These are phyloP conservation scores for Paramormyrops kingsleyae DNA, from an alignment of 2,113 vertebrate genomes.

Conservation along the genomic window DNA sequence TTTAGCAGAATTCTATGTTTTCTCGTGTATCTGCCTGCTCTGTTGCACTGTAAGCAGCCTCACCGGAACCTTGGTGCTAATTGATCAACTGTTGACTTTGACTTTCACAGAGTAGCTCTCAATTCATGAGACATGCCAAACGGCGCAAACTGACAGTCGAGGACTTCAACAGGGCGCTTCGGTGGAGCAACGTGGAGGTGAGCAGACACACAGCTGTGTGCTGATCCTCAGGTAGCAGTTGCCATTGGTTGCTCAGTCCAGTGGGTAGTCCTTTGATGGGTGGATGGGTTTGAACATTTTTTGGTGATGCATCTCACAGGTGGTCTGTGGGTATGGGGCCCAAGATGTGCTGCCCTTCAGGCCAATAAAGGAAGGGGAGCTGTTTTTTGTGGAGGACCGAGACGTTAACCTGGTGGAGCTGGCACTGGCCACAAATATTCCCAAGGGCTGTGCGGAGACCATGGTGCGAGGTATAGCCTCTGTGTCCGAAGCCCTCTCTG, in stretches of 20 bases:
- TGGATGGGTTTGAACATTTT: not conserved
- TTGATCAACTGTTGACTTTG: not conserved
- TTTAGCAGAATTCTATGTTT: not conserved
- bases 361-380: slow-evolving; percentile 72
- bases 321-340: slow-evolving; percentile 74
- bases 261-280: not conserved
- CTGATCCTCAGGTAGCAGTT: not conserved
- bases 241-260: not conserved
- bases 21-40: not conserved
- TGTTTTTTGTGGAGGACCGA: slow-evolving; percentile 78
- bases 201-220: not conserved
- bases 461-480: slow-evolving; percentile 71
- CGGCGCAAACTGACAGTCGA: slow-evolving; percentile 79
- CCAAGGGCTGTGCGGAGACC: slow-evolving; percentile 81
- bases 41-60: not conserved
- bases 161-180: slow-evolving; percentile 81
- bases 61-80: not conserved
- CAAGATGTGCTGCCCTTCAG: slow-evolving; percentile 74
- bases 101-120: slow-evolving; percentile 73
- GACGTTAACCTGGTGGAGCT: slow-evolving; percentile 85
- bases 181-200: slow-evolving; percentile 89
- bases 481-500: not conserved
- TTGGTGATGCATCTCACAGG: slow-evolving; percentile 44
- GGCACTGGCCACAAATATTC: slow-evolving; percentile 80
- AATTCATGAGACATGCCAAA: slow-evolving; percentile 83